Evolutionary conservation across 2,888 invertebrate species (phyloP), one percentile per base, ranked within the genome.

Genomic region (Drosophila austrosaltans): DNA sequence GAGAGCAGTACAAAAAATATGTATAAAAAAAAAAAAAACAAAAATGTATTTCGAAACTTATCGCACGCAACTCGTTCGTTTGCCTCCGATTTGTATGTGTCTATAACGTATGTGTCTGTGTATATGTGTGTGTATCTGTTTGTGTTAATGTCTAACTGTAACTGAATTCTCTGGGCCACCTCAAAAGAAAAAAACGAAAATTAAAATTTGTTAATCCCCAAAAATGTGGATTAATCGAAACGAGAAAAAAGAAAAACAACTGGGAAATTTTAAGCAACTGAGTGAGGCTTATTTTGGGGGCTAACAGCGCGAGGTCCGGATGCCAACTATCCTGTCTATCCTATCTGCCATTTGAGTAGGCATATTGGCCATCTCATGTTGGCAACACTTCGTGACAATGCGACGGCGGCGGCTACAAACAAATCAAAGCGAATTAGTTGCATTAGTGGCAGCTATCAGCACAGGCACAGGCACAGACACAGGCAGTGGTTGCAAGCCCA

Each of bases 361-460:
- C 57, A 39, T 36, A 57, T 57, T 57, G 58, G 42, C 65, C 65
- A 62, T 48, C 48, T 48, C 48, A 48, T 48, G 48, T 48, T 48
- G 48, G 48, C 48, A 66, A 66, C 75, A 66, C 63, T 76, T 75
- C 75, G 76, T 75, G 75, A 75, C 75, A 75, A 76, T 76, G 63
- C 70, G 69, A 68, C 63, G 70, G 39, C 40, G 40, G 64, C 54
- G 76, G 58, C 76, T 70, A 76, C 74, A 76, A 76, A 75, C 75
- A 75, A 75, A 76, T 76, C 75, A 76, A 76, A 75, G 71, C 75
- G 75, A 75, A 75, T 75, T 75, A 75, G 75, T 71, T 75, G 75
- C 75, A 75, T 75, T 75, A 75, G 75, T 75, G 71, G 76, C 75
- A 75, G 75, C 75, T 75, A 75, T 76, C 75, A 76, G 75, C 76